Percentiles rank a stretch among this genome's conserved stretches.
phyloP scores from a whole-genome alignment of 2,888 invertebrate species.

The Argynnis bischoffii region DNA sequence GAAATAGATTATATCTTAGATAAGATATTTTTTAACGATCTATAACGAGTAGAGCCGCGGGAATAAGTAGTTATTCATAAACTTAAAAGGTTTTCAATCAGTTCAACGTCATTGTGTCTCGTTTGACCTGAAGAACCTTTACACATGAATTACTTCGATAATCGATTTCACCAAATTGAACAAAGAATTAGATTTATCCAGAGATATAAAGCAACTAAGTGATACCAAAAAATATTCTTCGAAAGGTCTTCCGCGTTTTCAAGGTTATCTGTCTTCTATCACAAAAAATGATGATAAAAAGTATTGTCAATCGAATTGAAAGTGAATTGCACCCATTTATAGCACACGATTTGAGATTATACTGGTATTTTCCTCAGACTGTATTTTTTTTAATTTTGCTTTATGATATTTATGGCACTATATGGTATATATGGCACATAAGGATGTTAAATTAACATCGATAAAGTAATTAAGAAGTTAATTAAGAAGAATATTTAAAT shows the following conservation, averaged over 20 bases:
- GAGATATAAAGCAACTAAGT: slow-evolving; percentile 37
- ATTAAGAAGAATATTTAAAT: too few relatives aligned
- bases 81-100: slow-evolving; percentile 5
- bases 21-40: too few relatives aligned
- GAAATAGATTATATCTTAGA: too few relatives aligned
- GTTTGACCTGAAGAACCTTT: slow-evolving; percentile 25
- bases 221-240: slow-evolving; percentile 53
- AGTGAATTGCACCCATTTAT: slow-evolving; percentile 44
- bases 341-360: slow-evolving; percentile 15
- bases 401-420: background rate
- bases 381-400: slow-evolving; percentile 17
- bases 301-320: slow-evolving; percentile 52
- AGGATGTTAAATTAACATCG: background rate
- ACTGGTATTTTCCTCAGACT: slow-evolving; percentile 13
- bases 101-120: background rate
- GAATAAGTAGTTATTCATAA: background rate
- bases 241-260: slow-evolving; percentile 62
- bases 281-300: slow-evolving; percentile 55
- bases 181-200: slow-evolving; percentile 35
- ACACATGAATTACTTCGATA: slow-evolving; percentile 34
- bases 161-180: slow-evolving; percentile 36
- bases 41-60: too few relatives aligned
- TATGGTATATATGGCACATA: background rate
- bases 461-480: too few relatives aligned
- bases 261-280: slow-evolving; percentile 55